Evolutionary conservation across 2,888 invertebrate species (phyloP).

Genomic region (Ochropleura leucogaster): DNA sequence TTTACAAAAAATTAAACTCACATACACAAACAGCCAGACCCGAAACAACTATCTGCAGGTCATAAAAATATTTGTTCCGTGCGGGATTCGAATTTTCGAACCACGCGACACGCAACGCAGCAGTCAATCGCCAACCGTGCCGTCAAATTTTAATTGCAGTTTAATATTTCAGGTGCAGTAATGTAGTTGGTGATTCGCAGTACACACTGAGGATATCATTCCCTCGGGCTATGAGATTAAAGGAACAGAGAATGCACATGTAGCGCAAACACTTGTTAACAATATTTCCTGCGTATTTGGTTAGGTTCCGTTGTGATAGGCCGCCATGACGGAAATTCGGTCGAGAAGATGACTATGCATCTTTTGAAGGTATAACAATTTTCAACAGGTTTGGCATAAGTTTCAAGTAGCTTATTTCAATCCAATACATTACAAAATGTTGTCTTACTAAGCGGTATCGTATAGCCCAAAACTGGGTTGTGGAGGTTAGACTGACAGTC

Average conservation of each 20-base stretch:
- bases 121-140: no score
- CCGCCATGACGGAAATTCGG: neutral
- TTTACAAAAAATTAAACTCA: no score
- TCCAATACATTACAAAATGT: neutral
- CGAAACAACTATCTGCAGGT: no score
- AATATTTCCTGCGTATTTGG: neutral
- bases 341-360: neutral
- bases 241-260: neutral
- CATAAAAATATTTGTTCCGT: no score
- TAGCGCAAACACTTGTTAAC: neutral
- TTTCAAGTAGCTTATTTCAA: neutral
- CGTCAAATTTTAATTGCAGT: no score
- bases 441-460: no score
- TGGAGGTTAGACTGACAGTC: no score
- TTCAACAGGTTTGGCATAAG: neutral
- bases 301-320: neutral
- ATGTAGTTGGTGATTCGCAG: neutral
- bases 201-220: neutral
- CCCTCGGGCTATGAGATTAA: neutral
- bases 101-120: no score
- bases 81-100: no score
- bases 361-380: no score
- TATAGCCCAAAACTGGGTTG: no score
- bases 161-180: neutral
- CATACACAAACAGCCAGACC: no score